Evolutionary conservation across 1,140 invertebrate species (phyloP).

Genomic region (Drosophila pachea): DNA sequence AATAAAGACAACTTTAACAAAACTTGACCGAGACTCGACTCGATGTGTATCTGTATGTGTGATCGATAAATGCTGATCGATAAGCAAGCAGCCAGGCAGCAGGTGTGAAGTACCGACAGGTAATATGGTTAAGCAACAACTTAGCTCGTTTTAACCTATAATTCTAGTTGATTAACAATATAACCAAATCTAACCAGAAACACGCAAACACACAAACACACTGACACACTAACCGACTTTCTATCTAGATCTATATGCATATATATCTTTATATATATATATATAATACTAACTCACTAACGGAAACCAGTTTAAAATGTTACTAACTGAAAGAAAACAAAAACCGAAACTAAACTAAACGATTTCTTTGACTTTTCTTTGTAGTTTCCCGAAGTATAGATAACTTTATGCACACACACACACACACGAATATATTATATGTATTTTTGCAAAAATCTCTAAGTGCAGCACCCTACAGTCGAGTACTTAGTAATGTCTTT

Average conservation of each 20-base stretch:
- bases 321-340: slow-evolving; percentile 7
- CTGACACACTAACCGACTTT: not conserved
- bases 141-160: slow-evolving; percentile 14
- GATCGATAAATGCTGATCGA: slow-evolving; percentile 13
- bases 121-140: slow-evolving; percentile 44
- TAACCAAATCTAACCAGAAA: too few species aligned
- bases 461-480: too few species aligned
- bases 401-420: not conserved
- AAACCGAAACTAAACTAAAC: not conserved
- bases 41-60: slow-evolving; percentile 30
- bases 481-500: too few species aligned
- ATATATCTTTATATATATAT: slow-evolving; percentile 3
- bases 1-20: slow-evolving; percentile 68
- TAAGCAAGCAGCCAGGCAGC: slow-evolving; percentile 13
- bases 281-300: slow-evolving; percentile 21
- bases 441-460: not conserved
- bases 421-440: not conserved
- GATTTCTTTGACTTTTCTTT: not conserved
- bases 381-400: not conserved
- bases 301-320: slow-evolving; percentile 7
- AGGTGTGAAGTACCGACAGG: slow-evolving; percentile 31
- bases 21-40: slow-evolving; percentile 25
- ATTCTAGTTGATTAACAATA: too few species aligned
- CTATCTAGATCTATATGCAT: not conserved
- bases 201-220: too few species aligned